Evolutionary conservation across 2,888 invertebrate species (phyloP), one percentile per base, ranked within the genome.

Genomic region (Stenichneumon culpator): DNA sequence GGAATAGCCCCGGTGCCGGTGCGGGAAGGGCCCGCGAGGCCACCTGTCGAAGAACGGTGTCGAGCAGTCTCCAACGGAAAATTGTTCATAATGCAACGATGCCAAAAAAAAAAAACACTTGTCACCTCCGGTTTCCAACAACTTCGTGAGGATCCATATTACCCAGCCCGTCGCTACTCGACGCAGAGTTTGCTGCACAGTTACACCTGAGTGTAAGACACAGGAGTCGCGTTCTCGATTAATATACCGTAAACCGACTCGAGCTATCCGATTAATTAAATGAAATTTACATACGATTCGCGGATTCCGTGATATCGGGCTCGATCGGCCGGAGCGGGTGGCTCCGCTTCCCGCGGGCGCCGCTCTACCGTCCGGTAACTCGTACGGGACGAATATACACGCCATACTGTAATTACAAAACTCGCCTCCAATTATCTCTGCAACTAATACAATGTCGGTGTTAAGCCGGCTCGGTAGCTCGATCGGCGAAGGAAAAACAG

Each of bases 21-120:
- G 50, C 54, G 54, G 54, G 28, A 75, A 82, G 79, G 65, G 47
- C 50, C 36, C 50, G 52, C 39, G 52, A 79, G 65, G 70, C 67
- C 87, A 86, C 87, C 87, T 87, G 87, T 79, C 84, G 72, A 50
- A 28, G 70, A 80, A 69, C 85, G 85, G 86, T 86, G 86, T 83
- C 83, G 84, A 70, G 57, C 44, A 47, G 67, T 65, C 73, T 28
- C 32, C 72, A 85, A 82, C 82, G 85, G 79, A 82, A 82, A 82
- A 79, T 79, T 67, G 60, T 60, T 63, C 72, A 70, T 67, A 79
- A 79, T 82, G 85, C 63, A 82, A 74, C 82, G 69, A 39, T 39
- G 9, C 39, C 39, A 14, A 32, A 7, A 32, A 32, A 32, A 32
- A 32, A 32, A 73, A 28, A 82, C 85, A 85, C 85, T 85, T 79